Conservation (phyloP, 2,888 invertebrate species). For the Sphaerophoria taeniata region DNA sequence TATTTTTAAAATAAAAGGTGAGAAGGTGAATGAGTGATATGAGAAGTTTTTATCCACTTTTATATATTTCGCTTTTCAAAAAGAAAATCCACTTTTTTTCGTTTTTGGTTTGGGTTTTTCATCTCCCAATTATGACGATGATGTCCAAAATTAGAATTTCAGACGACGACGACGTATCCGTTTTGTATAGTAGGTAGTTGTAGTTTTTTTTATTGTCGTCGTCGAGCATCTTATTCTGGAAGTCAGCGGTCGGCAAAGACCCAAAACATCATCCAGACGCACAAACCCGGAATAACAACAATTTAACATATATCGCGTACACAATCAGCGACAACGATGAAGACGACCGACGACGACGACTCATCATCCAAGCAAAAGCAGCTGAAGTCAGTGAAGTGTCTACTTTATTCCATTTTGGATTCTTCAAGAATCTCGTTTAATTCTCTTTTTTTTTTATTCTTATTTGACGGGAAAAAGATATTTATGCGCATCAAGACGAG, state of each 20-base stretch:
- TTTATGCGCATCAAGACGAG: slow-evolving; percentile 65
- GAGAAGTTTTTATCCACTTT: slow-evolving; percentile 51
- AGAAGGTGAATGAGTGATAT: slow-evolving; percentile 54
- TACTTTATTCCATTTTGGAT: slow-evolving; percentile 69
- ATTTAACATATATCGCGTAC: not conserved
- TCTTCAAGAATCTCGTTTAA: slow-evolving; percentile 44
- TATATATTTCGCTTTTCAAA: not conserved
- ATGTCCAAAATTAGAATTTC: slow-evolving; percentile 60
- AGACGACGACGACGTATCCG: slow-evolving; percentile 44
- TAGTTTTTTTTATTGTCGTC: slow-evolving; percentile 16
- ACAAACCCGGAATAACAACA: slow-evolving; percentile 42
- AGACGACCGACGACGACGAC: slow-evolving; percentile 8
- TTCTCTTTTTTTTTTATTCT: slow-evolving; percentile 28
- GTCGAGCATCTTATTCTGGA: slow-evolving; percentile 56
- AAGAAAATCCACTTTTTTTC: slow-evolving; percentile 9
- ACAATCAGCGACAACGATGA: slow-evolving; percentile 7
- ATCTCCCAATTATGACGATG: slow-evolving; percentile 49
- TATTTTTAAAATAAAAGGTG: slow-evolving; percentile 61
- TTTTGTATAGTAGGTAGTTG: slow-evolving; percentile 25
- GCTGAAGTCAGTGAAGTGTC: slow-evolving; percentile 70
- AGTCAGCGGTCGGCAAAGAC: slow-evolving; percentile 44
- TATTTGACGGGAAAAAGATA: slow-evolving; percentile 62
- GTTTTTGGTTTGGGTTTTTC: slow-evolving; percentile 28
- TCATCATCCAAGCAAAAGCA: slow-evolving; percentile 56
- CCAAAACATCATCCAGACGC: slow-evolving; percentile 17